These are phyloP conservation scores for Lottia gigantea DNA, from an alignment of 2,888 invertebrate species.

Conservation along the genomic window DNA sequence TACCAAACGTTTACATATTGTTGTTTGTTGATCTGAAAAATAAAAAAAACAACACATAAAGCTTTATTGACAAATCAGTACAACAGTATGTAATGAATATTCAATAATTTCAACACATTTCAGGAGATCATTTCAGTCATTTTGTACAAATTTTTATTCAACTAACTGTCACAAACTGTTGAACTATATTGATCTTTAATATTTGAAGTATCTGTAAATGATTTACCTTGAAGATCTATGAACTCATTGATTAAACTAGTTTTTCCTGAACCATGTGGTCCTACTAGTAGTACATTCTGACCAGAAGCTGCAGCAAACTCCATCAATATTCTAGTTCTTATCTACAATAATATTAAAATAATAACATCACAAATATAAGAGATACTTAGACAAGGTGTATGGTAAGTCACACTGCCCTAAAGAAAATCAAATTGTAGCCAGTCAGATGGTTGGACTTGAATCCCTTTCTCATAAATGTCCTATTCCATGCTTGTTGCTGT, in stretches of 20 bases:
- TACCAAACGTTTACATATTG: conserved; percentile 63
- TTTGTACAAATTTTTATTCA: too few relatives aligned
- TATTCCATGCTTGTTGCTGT: too few relatives aligned
- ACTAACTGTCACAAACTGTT: too few relatives aligned
- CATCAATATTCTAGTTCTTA: conserved; percentile 64
- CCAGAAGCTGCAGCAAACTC: conserved; percentile 66
- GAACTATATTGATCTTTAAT: too few relatives aligned
- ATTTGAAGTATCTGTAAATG: too few relatives aligned
- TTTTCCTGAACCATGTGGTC: conserved; percentile 67
- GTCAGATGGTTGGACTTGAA: too few relatives aligned
- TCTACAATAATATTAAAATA: conserved; percentile 38
- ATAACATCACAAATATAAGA: background rate
- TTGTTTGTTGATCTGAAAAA: conserved; percentile 50
- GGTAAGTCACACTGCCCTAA: too few relatives aligned
- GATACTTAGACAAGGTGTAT: too few relatives aligned
- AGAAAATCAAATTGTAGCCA: too few relatives aligned
- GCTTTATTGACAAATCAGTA: background rate
- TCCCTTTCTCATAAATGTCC: too few relatives aligned
- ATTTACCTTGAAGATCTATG: conserved; percentile 61
- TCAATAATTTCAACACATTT: too few relatives aligned
- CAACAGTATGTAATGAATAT: background rate
- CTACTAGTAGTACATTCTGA: conserved; percentile 65
- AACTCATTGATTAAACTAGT: conserved; percentile 66
- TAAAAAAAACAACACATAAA: background rate
- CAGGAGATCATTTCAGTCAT: too few relatives aligned